Conservation (phyloP, 2,797 vertebrate species). For the Monodelphis domestica region DNA sequence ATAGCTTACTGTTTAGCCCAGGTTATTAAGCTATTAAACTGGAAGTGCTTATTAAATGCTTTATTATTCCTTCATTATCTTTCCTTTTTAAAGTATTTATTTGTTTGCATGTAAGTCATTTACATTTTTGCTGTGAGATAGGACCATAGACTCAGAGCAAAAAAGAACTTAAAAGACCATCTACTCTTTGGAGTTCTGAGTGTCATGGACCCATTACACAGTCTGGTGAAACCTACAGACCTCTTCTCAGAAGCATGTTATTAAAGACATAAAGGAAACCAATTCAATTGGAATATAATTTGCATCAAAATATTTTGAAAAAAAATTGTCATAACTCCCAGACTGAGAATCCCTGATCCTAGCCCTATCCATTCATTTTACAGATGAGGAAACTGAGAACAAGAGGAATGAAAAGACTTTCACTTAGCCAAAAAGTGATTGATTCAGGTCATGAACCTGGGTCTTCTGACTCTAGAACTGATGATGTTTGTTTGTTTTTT, state of each 20-base stretch:
- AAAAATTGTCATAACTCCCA: background rate
- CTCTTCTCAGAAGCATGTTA: background rate
- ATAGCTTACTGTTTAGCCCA: background rate
- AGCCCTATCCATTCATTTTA: background rate
- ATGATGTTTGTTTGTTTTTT: too few species aligned
- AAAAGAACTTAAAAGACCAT: background rate
- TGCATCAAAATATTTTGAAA: background rate
- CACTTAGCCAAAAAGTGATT: background rate
- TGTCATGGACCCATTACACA: background rate
- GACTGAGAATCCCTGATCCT: background rate
- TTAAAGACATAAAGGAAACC: background rate
- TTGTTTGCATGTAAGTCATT: background rate
- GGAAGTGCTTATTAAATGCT: background rate
- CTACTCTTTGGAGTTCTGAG: background rate
- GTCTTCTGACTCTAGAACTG: background rate
- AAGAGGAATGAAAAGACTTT: background rate
- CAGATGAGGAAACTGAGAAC: background rate
- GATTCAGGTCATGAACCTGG: background rate
- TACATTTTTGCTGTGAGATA: background rate
- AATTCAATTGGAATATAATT: background rate
- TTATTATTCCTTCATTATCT: background rate
- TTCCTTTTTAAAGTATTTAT: background rate
- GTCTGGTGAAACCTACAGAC: background rate
- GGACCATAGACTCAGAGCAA: background rate
- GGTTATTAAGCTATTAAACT: background rate